A percentile compares a stretch with the other conserved stretches of the same genome.
These are phyloP conservation scores for Tiliacea citrago DNA, from an alignment of 2,888 invertebrate species.

Conservation along the genomic window DNA sequence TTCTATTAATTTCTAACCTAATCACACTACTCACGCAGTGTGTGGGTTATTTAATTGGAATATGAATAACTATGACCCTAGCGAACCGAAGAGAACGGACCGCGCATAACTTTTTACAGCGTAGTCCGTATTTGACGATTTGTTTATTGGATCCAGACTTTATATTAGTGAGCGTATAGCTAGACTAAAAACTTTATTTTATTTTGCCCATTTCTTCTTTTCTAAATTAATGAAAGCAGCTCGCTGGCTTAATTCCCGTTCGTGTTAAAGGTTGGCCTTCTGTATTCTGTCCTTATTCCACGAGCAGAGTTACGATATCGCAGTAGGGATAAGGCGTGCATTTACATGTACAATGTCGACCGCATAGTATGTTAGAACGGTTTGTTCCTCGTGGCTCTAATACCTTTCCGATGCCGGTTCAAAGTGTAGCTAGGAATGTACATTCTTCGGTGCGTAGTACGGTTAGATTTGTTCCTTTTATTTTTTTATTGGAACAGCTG, in stretches of 20 bases:
- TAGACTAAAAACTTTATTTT: too few relatives aligned
- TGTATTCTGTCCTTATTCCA: slow-evolving; percentile 10
- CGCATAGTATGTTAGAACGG: slow-evolving; percentile 35
- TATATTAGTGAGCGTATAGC: too few relatives aligned
- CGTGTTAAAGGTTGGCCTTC: slow-evolving; percentile 9
- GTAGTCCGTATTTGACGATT: too few relatives aligned
- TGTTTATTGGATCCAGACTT: too few relatives aligned
- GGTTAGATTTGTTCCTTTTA: slow-evolving; percentile 23
- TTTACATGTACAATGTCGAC: slow-evolving; percentile 52
- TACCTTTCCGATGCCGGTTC: slow-evolving; percentile 28
- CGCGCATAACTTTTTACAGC: too few relatives aligned
- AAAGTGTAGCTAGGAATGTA: slow-evolving; percentile 33
- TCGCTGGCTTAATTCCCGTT: background rate
- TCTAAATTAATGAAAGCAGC: too few relatives aligned
- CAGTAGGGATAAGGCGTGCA: slow-evolving; percentile 43
- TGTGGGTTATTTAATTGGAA: background rate
- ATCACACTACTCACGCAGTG: background rate
- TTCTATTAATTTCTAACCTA: too few relatives aligned
- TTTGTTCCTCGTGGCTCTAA: slow-evolving; percentile 45
- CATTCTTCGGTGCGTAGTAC: slow-evolving; percentile 34
- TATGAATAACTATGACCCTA: background rate
- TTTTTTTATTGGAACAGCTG: slow-evolving; percentile 8
- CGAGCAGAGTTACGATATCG: slow-evolving; percentile 41
- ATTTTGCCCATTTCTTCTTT: too few relatives aligned
- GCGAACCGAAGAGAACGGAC: too few relatives aligned